These are phyloP conservation scores for Podotricha telesiphe DNA, from an alignment of 2,888 invertebrate genomes.

Conservation along the genomic window DNA sequence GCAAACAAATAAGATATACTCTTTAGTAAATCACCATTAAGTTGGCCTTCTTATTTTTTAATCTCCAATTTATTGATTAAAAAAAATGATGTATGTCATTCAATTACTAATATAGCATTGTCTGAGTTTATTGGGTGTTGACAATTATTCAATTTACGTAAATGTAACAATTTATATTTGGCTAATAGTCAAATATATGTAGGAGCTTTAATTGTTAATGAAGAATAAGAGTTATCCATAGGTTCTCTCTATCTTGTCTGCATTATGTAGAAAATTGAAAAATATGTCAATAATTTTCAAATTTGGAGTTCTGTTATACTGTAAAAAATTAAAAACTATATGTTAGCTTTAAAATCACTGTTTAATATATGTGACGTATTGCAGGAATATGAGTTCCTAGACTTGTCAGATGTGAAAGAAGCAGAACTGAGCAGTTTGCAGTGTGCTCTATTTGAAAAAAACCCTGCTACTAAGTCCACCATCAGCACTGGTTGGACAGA, in stretches of 20 bases:
- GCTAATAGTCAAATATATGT: too few species aligned
- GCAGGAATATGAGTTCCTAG: constrained; percentile 88
- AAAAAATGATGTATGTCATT: too few species aligned
- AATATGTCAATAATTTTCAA: not conserved
- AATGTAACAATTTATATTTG: too few species aligned
- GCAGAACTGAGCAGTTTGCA: constrained; percentile 86
- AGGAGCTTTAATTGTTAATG: too few species aligned
- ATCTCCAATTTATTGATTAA: too few species aligned
- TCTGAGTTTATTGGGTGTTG: too few species aligned
- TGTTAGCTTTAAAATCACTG: constrained; percentile 40
- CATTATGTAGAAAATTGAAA: not conserved
- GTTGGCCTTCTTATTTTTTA: too few species aligned
- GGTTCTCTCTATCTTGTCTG: not conserved
- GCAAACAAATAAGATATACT: too few species aligned
- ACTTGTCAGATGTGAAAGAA: constrained; percentile 88
- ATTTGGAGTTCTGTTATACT: not conserved
- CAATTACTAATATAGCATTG: too few species aligned
- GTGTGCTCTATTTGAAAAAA: constrained; percentile 82
- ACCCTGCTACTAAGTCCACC: constrained; percentile 61
- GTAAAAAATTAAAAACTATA: constrained; percentile 42
- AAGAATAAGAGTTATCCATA: not conserved
- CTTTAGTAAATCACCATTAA: too few species aligned
- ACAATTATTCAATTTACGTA: too few species aligned
- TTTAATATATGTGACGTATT: constrained; percentile 67
- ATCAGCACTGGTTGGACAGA: constrained; percentile 63